Evolutionary conservation across 2,797 vertebrate species (phyloP).

Genomic region (Gambusia yucatana): DNA sequence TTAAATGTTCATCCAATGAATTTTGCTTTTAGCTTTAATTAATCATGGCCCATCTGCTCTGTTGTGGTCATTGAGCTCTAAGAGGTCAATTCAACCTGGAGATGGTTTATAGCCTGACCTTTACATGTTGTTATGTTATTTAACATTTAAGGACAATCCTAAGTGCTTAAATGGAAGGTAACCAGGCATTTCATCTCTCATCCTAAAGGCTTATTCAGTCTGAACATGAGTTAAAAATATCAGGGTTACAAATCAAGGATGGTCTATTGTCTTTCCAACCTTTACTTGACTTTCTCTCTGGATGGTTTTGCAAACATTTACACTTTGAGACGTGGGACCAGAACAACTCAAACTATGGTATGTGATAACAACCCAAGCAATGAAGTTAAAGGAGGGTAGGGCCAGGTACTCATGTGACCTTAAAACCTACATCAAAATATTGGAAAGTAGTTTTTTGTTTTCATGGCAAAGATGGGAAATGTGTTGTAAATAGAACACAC

Average conservation of each 20-base stretch:
- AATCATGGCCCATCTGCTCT: background rate
- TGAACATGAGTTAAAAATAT: background rate
- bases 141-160: background rate
- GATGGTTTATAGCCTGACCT: background rate
- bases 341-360: background rate
- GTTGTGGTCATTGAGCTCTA: background rate
- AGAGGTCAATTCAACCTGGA: slow-evolving; percentile 1
- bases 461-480: slow-evolving; percentile 53
- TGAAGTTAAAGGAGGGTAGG: background rate
- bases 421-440: background rate
- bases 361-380: background rate
- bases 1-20: background rate
- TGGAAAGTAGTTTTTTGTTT: background rate
- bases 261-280: background rate
- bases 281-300: background rate
- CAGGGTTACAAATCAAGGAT: background rate
- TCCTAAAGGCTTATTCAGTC: background rate
- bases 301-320: background rate
- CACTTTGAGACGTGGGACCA: background rate
- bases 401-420: background rate
- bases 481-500: slow-evolving; percentile 16
- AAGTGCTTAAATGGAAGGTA: background rate
- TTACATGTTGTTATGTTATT: background rate
- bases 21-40: background rate
- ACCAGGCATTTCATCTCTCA: background rate